Base-by-base conservation (phyloP, 2,888 invertebrate genomes). In the Macrostomum cliftonense region DNA sequence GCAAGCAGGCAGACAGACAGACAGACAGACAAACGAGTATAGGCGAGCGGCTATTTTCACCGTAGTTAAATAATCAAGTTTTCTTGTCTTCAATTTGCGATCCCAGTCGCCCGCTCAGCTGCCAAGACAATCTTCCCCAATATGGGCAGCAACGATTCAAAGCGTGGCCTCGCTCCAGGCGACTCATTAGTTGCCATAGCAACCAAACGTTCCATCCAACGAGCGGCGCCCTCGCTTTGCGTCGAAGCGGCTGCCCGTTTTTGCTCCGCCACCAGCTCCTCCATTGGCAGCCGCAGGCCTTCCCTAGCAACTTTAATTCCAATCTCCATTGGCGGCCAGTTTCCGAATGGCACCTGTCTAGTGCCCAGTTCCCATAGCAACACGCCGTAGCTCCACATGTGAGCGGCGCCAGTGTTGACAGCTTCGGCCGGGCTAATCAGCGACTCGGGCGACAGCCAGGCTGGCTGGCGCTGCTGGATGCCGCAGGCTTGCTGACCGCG, bases 171-270 rank as follows among this genome's bases (percentile, higher is more conserved):
- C 67, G 95, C 91, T 12, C 95, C 95, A 0, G 97, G 85, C 73
- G 97, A 95, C 68, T 97, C 97, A 70, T 99, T 93, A 89, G 97
- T 93, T 70, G 97, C 97, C 66, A 99, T 97, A 63, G 82, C 81
- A 63, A 97, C 85, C 49, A 99, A 74, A 62, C 91, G 88, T 4
- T 83, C 77, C 71, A 95, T 79, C 73, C 95, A 93, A 0, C 82
- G 77, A 0, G 93, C 87, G 19, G 89, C 83, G 45, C 95, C 95
- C 0, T 91, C 89, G 17, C 17, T 52, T 28, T 28, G 28, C 9
- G 5, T 9, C 4, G 28, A 4, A 7, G 28, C 28, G 5, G 28
- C 28, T 4, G 28, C 28, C 4, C 5, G 5, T 28, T 9, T 9
- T 4, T 4, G 5, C 28, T 4, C 9, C 28, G 4, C 9, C 4